phyloP scores from a whole-genome alignment of 2,888 invertebrate genomes.

The Caenorhabditis drosophilae region DNA sequence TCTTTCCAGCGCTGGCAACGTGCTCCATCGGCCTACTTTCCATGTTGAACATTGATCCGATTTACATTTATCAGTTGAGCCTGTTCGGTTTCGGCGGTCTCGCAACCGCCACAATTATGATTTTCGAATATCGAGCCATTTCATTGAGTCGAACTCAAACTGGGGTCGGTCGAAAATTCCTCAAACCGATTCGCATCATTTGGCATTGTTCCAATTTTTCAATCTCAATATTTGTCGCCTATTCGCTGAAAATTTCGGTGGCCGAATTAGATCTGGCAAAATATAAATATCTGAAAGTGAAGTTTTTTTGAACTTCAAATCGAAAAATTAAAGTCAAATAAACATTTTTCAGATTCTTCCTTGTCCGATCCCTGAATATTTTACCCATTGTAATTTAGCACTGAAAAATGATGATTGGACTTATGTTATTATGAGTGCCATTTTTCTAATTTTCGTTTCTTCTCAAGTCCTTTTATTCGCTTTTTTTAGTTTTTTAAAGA shows the following conservation, averaged over 20 bases:
- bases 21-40: slow-evolving; percentile 6
- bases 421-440: neutral
- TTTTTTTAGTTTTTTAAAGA: slow-evolving; percentile 6
- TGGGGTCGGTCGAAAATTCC: neutral
- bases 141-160: neutral
- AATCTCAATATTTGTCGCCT: neutral
- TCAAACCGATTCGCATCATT: neutral
- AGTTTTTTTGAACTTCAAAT: neutral
- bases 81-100: slow-evolving; percentile 5
- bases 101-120: slow-evolving; percentile 1
- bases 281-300: slow-evolving; percentile 3
- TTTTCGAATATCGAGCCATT: slow-evolving; percentile 7
- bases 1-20: slow-evolving; percentile 5
- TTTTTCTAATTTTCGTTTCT: neutral
- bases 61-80: slow-evolving; percentile 4
- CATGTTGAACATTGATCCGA: neutral
- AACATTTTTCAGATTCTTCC: slow-evolving; percentile 4
- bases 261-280: neutral
- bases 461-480: slow-evolving; percentile 4
- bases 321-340: neutral
- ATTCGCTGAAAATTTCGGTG: neutral
- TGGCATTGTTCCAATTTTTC: slow-evolving; percentile 10
- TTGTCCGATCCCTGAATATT: slow-evolving; percentile 5
- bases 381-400: slow-evolving; percentile 7
- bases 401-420: neutral